phyloP scores from a whole-genome alignment of 2,888 invertebrate genomes.

The Tenodera sinensis region DNA sequence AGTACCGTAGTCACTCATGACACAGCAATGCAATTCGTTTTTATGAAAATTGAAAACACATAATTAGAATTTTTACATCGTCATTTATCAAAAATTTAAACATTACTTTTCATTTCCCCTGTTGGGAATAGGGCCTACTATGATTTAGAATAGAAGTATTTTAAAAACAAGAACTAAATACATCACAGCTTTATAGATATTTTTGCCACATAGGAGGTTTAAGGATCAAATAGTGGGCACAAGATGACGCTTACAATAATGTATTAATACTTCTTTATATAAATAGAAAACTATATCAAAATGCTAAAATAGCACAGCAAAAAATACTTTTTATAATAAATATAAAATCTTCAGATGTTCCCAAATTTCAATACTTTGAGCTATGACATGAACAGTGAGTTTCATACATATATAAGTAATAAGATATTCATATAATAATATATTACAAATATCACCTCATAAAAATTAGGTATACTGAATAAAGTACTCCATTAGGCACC shows the following conservation, averaged over 20 bases:
- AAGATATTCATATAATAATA: constrained; percentile 1
- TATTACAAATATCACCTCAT: constrained; percentile 5
- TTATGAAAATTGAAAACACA: background rate
- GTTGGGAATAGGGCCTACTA: constrained; percentile 12
- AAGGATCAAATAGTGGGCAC: constrained; percentile 39
- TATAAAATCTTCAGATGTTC: constrained; percentile 7
- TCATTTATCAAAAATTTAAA: background rate
- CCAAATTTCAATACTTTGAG: constrained; percentile 9
- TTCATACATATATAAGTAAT: constrained; percentile 4
- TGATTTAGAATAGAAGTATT: constrained; percentile 25
- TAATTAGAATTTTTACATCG: constrained; percentile 1
- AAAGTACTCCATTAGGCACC: background rate
- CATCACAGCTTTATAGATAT: constrained; percentile 19
- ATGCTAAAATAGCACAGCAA: constrained; percentile 18
- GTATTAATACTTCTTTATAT: constrained; percentile 25
- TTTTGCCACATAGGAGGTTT: constrained; percentile 22
- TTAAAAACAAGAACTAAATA: constrained; percentile 32
- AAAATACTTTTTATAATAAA: background rate
- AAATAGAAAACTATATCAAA: constrained; percentile 11
- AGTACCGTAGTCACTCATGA: background rate
- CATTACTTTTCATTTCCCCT: background rate
- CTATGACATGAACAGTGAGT: constrained; percentile 4
- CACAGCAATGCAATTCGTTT: background rate
- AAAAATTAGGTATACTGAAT: background rate
- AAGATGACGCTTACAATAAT: constrained; percentile 43